These are phyloP conservation scores for Alouatta palliata DNA, from an alignment of 2,113 vertebrate species.

Conservation along the genomic window DNA sequence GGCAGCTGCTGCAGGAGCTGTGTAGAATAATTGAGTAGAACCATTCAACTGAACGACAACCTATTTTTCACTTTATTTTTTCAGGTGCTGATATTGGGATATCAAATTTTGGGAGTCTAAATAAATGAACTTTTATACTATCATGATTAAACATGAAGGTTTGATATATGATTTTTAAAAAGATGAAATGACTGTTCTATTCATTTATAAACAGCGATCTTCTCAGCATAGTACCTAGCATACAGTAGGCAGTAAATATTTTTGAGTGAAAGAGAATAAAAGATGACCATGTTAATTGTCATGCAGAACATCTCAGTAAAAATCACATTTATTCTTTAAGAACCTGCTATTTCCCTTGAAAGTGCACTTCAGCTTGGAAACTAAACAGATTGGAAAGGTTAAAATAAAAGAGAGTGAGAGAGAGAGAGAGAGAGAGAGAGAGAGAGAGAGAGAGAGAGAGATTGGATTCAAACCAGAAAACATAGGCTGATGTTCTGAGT, in stretches of 20 bases:
- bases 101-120: background rate
- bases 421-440: background rate
- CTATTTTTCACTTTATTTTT: conserved; percentile 43
- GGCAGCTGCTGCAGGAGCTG: background rate
- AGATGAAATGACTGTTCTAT: background rate
- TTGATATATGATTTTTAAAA: conserved; percentile 2
- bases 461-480: conserved; percentile 8
- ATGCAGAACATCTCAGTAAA: background rate
- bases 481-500: background rate
- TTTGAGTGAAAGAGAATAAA: conserved; percentile 39
- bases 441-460: background rate
- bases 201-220: conserved; percentile 26
- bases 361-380: background rate
- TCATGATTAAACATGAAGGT: conserved; percentile 10
- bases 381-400: background rate
- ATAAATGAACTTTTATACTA: conserved; percentile 29
- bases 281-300: background rate
- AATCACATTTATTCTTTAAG: conserved; percentile 22
- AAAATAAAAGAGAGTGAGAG: background rate
- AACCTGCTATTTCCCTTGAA: background rate
- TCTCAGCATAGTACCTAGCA: background rate
- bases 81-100: conserved; percentile 23
- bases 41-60: background rate
- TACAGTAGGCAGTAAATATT: background rate
- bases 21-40: conserved; percentile 44